Conservation (phyloP, 2,888 invertebrate species). For the Nephrocerus scutellatus region DNA sequence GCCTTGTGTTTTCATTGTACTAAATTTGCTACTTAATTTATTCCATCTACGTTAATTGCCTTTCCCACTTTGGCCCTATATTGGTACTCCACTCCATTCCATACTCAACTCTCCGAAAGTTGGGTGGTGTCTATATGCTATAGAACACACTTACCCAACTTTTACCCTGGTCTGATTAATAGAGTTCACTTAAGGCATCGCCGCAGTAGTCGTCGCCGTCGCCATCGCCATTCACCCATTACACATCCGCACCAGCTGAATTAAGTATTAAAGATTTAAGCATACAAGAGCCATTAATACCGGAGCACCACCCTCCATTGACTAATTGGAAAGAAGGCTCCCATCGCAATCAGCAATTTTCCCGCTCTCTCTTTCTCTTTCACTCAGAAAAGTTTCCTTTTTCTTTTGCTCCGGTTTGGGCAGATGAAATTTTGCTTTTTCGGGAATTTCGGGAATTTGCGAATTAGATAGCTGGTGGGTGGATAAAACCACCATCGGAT, state of each 20-base stretch:
- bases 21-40: constrained; percentile 31
- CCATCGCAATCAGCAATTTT: constrained; percentile 6
- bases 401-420: not conserved
- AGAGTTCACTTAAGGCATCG: constrained; percentile 19
- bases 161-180: constrained; percentile 13
- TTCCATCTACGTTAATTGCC: constrained; percentile 29
- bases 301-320: not conserved
- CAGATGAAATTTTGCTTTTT: too few species aligned
- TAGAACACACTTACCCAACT: too few species aligned
- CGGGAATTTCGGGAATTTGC: too few species aligned
- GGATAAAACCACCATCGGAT: too few species aligned
- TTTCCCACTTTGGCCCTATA: constrained; percentile 22
- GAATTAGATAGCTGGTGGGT: too few species aligned
- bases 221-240: constrained; percentile 7
- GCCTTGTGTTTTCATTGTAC: constrained; percentile 26
- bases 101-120: not conserved
- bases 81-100: not conserved
- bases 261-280: too few species aligned
- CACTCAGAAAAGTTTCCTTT: constrained; percentile 4
- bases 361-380: constrained; percentile 5
- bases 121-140: too few species aligned
- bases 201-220: constrained; percentile 9
- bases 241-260: too few species aligned
- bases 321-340: not conserved
- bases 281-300: constrained; percentile 1